Base-by-base conservation (phyloP, 64 coral and sea anemone genomes). In the Anthopleura sola region DNA sequence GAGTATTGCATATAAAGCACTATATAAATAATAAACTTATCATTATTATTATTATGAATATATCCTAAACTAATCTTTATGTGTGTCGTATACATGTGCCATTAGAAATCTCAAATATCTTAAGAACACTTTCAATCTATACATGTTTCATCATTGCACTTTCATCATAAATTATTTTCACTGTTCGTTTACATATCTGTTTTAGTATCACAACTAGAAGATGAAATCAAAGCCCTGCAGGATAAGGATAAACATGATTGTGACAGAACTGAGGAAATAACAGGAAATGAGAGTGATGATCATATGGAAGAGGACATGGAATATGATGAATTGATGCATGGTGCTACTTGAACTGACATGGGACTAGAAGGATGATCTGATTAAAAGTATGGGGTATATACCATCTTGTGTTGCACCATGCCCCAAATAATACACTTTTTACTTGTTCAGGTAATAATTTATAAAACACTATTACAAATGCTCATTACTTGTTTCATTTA, bases 391-490 rank as follows among this genome's bases (percentile, higher is more conserved):
- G 54, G 55, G 14, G 82, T 49, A 5, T 84, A 84, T 49, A n/a
- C n/a, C n/a, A n/a, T n/a, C n/a, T n/a, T n/a, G n/a, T n/a, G n/a
- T n/a, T n/a, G n/a, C n/a, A n/a, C n/a, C 82, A 12, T 57, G 21
- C 82, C 82, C 0, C 15, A 57, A 36, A 60, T 84, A 57, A 57
- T 84, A 57, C 82, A 84, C 55, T 58, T 84, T 60, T 36, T 10
- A 24, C 82, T 84, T 62, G 53, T 84, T n/a, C 82, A 84, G 82
- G 82, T 84, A 33, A 54, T 19, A n/a, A n/a, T n/a, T n/a, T n/a
- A n/a, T n/a, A n/a, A n/a, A n/a, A n/a, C n/a, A n/a, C 5, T 68
- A 19, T 24, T 68, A 29, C 28, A 68, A 3, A 68, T 68, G 62
- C 19, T 24, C 20, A 68, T 68, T 24, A n/a, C n/a, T n/a, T n/a